Evolutionary conservation across 2,888 invertebrate species (phyloP), one percentile per base, ranked within the genome.

Genomic region (Formica aserva): DNA sequence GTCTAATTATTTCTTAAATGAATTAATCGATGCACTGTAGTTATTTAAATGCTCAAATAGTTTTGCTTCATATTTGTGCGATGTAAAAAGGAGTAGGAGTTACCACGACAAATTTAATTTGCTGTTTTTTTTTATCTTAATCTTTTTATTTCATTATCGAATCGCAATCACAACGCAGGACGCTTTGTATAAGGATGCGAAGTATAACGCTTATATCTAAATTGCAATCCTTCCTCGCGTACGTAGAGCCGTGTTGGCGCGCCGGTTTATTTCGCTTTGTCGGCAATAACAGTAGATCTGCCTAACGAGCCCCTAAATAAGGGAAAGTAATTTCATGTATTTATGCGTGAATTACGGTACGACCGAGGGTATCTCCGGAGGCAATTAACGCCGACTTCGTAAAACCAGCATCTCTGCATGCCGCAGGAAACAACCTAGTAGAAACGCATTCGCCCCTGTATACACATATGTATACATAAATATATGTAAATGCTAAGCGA

Each of bases 321-420:
- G 93, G 92, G 93, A 92, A 93, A 93, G 93, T 94, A 94, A 94
- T 94, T 94, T 94, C 94, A 94, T 93, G 94, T 94, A 94, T 94
- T 94, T 94, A 94, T 94, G 94, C 94, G 93, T 92, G 93, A 94
- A 93, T 94, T 94, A 93, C 92, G 91, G 91, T 85, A 86, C 84
- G 72, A 82, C 76, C 82, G 87, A 74, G 85, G 90, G 89, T 91
- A 92, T 93, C 92, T 91, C 91, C 91, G 89, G 91, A 92, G 93
- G 93, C 93, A 94, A 94, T 94, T 94, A 94, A 93, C 93, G 91
- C 92, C 89, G 92, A 92, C 92, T 93, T 93, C 88, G 93, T 92
- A 92, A 92, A 92, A 91, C 91, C 92, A 83, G 87, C 86, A 86
- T 85, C 88, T 88, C 88, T 83, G 82, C 87, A 86, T 69, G 72